Base-by-base conservation (phyloP, 1,140 invertebrate species). In the Penaeus vannamei region DNA sequence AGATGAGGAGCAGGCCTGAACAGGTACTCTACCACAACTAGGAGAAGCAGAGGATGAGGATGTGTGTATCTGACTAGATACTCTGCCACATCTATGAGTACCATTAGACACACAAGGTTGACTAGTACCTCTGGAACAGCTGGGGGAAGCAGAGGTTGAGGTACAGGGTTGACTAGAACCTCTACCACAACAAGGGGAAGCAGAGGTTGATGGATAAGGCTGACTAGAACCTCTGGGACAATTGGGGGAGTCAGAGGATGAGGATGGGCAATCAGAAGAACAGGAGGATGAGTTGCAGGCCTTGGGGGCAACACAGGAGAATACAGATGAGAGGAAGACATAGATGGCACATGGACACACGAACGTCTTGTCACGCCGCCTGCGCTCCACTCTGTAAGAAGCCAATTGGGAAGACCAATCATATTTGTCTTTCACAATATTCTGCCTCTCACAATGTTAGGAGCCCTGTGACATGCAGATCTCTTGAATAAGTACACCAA, bases 271-370 rank as follows among this genome's bases (percentile, higher is more conserved):
- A 82, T 66, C 84, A 62, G 32, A 76, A 66, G 90, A 86, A 85
- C 84, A 88, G 80, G 82, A 81, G 72, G 46, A 80, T 84, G 87
- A 90, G 85, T 42, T 85, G 88, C 79, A 90, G 76, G 66, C 80
- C 87, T 81, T 89, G 69, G 87, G 87, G 83, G 83, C 87, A 89
- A 85, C 90, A 82, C 72, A 88, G 90, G 85, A 86, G 86, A 88
- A 88, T 84, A 89, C 86, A 89, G 87, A 89, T 76, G 87, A 89
- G 87, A 89, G 87, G 87, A 89, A 89, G 87, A 89, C 83, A 89
- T 89, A 89, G 87, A 89, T 89, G 87, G 87, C 87, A 89, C 86
- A 88, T 86, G 84, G 80, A 85, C 87, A 85, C 90, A 86, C 76
- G 85, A 80, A 90, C 90, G 85, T 87, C 87, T 89, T 85, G 90